Base-by-base conservation (phyloP, 2,797 vertebrate species). In the Rhynchonycteris naso region DNA sequence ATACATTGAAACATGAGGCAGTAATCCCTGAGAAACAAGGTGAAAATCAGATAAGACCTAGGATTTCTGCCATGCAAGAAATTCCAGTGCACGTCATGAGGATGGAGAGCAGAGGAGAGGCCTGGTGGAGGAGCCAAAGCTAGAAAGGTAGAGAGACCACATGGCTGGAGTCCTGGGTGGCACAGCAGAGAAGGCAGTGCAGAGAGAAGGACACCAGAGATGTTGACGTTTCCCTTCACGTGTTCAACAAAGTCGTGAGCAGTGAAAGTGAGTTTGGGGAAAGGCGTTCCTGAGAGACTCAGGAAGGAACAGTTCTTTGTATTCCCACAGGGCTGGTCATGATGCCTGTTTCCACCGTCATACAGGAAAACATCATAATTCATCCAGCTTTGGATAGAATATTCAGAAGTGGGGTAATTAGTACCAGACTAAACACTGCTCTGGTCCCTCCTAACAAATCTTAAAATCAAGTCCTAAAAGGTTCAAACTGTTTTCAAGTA, bases 391-490 rank as follows among this genome's bases (percentile, higher is more conserved):
- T 93, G 35, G 22, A 19, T 52, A 84, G n/a, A 76, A 68, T 52
- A 47, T 72, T 91, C 28, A 82, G 56, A 82, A 72, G 22, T 61
- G n/a, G 38, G 19, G 4, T 50, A 84, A 69, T 84, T 80, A 93
- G 18, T 33, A 76, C n/a, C 66, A 76, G 14, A 90, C 4, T n/a
- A 74, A 91, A 78, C 33, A 78, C 12, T 88, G 50, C n/a, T 68
- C 9, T 84, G 54, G 22, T 71, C 66, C 26, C 26, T 61, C 19
- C 7, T 78, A 91, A 85, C 9, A 76, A 88, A 76, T 78, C 63
- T 56, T 91, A 91, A 90, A 88, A 68, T 58, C 68, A 69, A 84
- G n/a, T 88, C n/a, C 50, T 52, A 33, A 56, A 93, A 83, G 21
- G 11, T 78, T 72, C 26, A 69, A 75, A 65, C 8, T 50, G 13